phyloP scores from a whole-genome alignment of 2,888 invertebrate genomes.

The Cephus rjabovi region DNA sequence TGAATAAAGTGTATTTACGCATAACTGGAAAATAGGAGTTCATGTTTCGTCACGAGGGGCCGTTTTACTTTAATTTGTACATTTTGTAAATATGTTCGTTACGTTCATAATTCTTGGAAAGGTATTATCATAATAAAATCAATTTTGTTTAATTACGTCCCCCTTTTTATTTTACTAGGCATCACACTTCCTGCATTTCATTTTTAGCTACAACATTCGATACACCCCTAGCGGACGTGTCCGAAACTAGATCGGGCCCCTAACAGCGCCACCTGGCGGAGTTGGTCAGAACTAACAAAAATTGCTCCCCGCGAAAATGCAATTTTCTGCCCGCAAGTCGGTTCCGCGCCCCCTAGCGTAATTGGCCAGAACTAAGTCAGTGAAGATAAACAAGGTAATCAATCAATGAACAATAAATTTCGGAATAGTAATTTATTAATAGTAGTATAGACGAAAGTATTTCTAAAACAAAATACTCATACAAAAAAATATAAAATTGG shows the following conservation, averaged over 20 bases:
- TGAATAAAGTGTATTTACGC: conserved; percentile 24
- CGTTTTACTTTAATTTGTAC: conserved; percentile 23
- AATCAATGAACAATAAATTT: neutral
- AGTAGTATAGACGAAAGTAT: conserved; percentile 47
- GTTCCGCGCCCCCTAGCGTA: too few relatives aligned
- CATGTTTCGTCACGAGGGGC: conserved; percentile 14
- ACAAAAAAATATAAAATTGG: conserved; percentile 54
- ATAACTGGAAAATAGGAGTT: conserved; percentile 16
- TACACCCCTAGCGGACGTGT: neutral
- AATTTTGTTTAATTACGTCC: conserved; percentile 16
- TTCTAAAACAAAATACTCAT: conserved; percentile 66
- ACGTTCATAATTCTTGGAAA: conserved; percentile 18
- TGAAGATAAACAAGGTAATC: neutral
- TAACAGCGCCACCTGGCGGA: neutral
- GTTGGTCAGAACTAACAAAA: neutral
- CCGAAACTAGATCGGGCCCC: neutral
- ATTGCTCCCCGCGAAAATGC: neutral
- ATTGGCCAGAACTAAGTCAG: neutral
- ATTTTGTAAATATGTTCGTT: conserved; percentile 23
- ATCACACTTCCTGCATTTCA: neutral
- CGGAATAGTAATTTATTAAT: conserved; percentile 19
- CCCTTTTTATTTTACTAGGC: neutral
- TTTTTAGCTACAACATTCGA: neutral
- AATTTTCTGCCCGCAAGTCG: neutral
- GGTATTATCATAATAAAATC: conserved; percentile 20